Evolutionary conservation across 2,888 invertebrate species (phyloP).

Genomic region (Isoperla grammatica): DNA sequence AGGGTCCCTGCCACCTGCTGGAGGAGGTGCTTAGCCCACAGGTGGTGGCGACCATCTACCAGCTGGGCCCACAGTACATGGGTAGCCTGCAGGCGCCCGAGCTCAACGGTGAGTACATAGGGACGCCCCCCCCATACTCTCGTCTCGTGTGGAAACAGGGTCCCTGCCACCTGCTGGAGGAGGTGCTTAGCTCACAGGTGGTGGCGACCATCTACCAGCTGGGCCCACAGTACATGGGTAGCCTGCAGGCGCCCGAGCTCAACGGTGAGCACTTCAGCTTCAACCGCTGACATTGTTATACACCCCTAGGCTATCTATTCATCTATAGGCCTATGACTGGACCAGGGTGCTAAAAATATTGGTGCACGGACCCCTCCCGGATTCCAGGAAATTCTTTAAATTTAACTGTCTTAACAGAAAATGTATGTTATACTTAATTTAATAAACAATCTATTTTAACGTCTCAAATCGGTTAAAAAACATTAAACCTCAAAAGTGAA

Average conservation of each 20-base stretch:
- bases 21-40: constrained; percentile 88
- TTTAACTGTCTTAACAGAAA: too few species aligned
- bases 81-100: constrained; percentile 91
- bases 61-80: constrained; percentile 93
- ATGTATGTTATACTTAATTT: too few species aligned
- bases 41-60: constrained; percentile 75
- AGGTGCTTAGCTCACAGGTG: constrained; percentile 77
- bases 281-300: too few species aligned
- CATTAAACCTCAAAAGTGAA: too few species aligned
- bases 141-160: constrained; percentile 94
- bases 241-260: constrained; percentile 81
- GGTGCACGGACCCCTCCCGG: too few species aligned
- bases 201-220: constrained; percentile 79
- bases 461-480: too few species aligned
- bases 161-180: constrained; percentile 90
- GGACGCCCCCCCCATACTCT: constrained; percentile 93
- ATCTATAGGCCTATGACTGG: too few species aligned
- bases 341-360: too few species aligned
- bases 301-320: too few species aligned
- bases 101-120: constrained; percentile 55
- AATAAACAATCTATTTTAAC: too few species aligned
- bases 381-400: too few species aligned
- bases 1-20: constrained; percentile 89
- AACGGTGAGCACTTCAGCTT: constrained; percentile 45
- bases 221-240: constrained; percentile 96